Evolutionary conservation across 1,140 invertebrate species (phyloP), one percentile per base, ranked within the genome.

Genomic region (Penaeus vannamei): DNA sequence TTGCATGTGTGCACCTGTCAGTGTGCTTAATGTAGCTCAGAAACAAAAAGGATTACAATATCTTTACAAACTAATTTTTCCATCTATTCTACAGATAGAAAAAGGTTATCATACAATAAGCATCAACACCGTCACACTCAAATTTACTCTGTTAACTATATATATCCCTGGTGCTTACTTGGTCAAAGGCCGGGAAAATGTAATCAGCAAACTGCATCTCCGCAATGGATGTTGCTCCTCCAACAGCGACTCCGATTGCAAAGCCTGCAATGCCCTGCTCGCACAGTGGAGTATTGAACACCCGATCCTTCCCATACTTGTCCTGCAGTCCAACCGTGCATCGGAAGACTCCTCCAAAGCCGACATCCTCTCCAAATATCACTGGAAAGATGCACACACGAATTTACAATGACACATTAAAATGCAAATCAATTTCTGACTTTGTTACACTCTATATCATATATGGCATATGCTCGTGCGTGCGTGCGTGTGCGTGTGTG

Each of bases 201-300:
- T 99, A 99, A 94, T 99, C 99, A 14, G 98, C 98, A 95, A 99
- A 99, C 94, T 99, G 99, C 92, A 99, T 99, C 94, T 99, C 99
- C 26, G 98, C 98, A 90, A 99, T 98, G 0, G 98, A 97, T 3
- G 97, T 99, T 0, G 96, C 94, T 20, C 98, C 99, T 46, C 93
- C 93, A 5, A 93, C 93, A 0, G 99, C 98, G 29, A 98, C 93
- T 20, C 99, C 99, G 91, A 99, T 99, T 0, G 96, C 99, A 94
- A 99, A 99, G 0, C 98, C 98, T 14, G 96, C 98, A 91, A 99
- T 99, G 19, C 99, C 99, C 94, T 99, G 99, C 93, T 99, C 99
- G 94, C 97, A 98, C 0, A 99, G 94, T 0, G 99, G 99, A 0
- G 98, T 99, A 92, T 99, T 99, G 93, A 99, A 99, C 0, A 99